phyloP scores from a whole-genome alignment of 2,113 vertebrate species.

The Charadrius vociferus region DNA sequence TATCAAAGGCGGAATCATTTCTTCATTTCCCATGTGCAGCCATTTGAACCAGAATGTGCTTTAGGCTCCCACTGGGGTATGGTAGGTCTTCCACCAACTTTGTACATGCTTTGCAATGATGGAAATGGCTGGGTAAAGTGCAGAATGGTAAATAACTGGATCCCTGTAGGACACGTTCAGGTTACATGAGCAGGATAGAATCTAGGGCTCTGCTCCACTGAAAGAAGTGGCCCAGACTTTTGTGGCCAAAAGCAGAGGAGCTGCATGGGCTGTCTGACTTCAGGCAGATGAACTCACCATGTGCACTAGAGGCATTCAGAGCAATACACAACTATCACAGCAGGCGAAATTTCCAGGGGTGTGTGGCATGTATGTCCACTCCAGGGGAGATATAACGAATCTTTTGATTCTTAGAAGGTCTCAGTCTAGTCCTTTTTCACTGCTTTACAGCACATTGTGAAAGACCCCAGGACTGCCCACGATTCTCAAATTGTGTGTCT shows the following conservation, averaged over 20 bases:
- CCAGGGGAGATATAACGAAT: not conserved
- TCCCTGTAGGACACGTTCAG: not conserved
- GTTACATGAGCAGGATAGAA: not conserved
- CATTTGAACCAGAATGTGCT: not conserved
- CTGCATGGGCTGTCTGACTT: not conserved
- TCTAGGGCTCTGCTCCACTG: not conserved
- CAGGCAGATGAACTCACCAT: not conserved
- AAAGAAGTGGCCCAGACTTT: not conserved
- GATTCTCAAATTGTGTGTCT: not conserved
- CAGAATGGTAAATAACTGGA: not conserved
- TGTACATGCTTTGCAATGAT: not conserved
- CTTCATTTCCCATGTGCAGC: not conserved
- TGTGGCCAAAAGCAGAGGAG: not conserved
- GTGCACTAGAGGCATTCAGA: not conserved
- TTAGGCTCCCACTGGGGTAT: not conserved
- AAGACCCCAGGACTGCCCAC: not conserved
- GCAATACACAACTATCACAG: not conserved
- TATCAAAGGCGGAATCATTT: not conserved
- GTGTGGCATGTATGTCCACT: rapidly evolving
- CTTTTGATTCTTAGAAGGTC: not conserved
- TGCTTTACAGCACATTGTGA: not conserved
- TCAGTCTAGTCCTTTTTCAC: not conserved
- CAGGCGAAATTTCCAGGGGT: not conserved
- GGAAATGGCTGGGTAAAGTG: not conserved
- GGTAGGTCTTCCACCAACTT: not conserved